These are phyloP conservation scores for Oreochromis mossambicus DNA, from an alignment of 2,797 vertebrate species.

Conservation along the genomic window DNA sequence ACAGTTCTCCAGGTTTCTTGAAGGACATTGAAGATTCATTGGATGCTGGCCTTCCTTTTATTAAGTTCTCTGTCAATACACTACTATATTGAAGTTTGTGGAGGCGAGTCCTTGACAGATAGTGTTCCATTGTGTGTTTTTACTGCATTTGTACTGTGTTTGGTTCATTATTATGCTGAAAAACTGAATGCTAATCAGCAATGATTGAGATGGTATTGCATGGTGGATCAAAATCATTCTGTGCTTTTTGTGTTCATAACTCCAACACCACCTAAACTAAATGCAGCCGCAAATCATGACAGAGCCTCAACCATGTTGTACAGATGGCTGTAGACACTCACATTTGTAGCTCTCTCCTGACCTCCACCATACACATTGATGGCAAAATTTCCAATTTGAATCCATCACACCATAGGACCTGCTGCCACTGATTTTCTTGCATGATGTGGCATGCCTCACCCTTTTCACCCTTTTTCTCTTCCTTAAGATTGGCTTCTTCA, in stretches of 20 bases:
- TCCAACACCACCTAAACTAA: background rate
- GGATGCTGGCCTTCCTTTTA: background rate
- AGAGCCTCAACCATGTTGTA: background rate
- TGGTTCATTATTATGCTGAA: background rate
- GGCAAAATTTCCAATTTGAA: background rate
- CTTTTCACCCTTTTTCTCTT: background rate
- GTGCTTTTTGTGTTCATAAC: rapidly evolving
- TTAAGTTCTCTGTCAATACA: background rate
- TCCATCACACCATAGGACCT: background rate
- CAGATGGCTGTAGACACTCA: background rate
- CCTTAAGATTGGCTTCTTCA: background rate
- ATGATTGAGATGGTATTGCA: background rate
- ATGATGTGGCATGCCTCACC: background rate
- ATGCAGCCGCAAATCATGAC: background rate
- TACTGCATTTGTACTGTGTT: background rate
- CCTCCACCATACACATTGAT: background rate
- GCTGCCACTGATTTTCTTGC: background rate
- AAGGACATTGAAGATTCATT: background rate
- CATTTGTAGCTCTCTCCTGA: background rate
- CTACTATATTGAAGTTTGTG: background rate
- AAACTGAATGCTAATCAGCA: background rate
- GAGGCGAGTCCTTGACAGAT: background rate
- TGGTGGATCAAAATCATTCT: background rate
- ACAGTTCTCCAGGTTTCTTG: background rate
- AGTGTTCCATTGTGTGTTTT: background rate